Conservation (phyloP, 37 sponge, comb jelly and placozoan species). For the Axinella damicornis region DNA sequence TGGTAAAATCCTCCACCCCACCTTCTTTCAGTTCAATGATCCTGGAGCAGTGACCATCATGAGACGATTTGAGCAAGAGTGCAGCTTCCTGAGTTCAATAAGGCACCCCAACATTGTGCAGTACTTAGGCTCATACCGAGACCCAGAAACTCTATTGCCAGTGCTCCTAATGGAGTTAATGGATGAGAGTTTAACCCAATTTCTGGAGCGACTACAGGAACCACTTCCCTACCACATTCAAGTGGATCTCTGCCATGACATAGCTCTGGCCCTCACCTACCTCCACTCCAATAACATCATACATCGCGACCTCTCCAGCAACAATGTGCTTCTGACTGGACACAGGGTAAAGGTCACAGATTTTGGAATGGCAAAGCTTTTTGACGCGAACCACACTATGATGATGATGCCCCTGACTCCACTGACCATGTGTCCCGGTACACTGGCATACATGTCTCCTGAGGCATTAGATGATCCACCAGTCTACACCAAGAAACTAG, state of each 20-base stretch:
- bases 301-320: conserved; percentile 11
- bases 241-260: too few relatives aligned
- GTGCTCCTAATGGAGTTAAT: too few relatives aligned
- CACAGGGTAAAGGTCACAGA: background rate
- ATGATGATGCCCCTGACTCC: background rate
- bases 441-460: conserved; percentile 6
- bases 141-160: too few relatives aligned
- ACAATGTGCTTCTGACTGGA: background rate
- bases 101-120: conserved; percentile 1
- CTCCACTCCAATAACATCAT: background rate
- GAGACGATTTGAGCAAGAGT: too few relatives aligned
- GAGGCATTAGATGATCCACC: background rate
- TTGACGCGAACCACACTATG: too few relatives aligned
- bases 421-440: conserved; percentile 1
- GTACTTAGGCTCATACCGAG: background rate
- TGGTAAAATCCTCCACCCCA: conserved; percentile 8
- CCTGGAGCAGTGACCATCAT: background rate
- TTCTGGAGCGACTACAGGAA: too few relatives aligned
- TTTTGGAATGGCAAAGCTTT: conserved; percentile 6
- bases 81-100: too few relatives aligned
- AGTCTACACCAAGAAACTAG: conserved; percentile 1
- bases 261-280: too few relatives aligned
- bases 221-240: too few relatives aligned
- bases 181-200: too few relatives aligned
- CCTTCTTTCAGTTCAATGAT: background rate